A percentile compares a stretch with the other conserved stretches of the same genome.
Conservation (phyloP, 2,113 vertebrate species). For the Sphyrna mokarran region DNA sequence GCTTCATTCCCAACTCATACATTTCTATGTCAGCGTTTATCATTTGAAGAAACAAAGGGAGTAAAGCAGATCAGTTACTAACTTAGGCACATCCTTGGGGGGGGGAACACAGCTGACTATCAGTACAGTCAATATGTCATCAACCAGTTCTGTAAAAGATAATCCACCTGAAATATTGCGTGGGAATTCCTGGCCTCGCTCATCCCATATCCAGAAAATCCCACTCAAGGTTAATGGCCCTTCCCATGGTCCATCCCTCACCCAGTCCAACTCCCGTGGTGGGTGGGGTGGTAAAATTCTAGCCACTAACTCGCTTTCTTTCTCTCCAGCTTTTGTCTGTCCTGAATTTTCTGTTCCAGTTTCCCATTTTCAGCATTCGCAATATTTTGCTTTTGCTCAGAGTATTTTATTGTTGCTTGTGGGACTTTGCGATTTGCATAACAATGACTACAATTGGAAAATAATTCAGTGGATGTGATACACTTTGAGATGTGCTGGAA, state of each 20-base stretch:
- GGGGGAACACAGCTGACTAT: background rate
- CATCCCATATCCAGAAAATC: no score
- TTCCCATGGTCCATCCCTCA: no score
- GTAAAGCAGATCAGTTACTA: background rate
- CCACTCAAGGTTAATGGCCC: no score
- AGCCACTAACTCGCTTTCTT: background rate
- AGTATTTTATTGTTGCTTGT: background rate
- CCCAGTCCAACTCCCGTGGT: no score
- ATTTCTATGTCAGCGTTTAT: background rate
- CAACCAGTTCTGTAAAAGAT: no score
- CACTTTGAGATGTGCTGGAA: no score
- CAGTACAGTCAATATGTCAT: background rate
- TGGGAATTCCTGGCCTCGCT: no score
- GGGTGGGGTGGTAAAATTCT: no score
- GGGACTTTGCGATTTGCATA: background rate
- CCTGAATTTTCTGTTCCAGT: background rate
- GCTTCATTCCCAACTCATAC: no score
- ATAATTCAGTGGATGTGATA: background rate
- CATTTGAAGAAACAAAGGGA: background rate
- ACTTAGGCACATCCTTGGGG: background rate
- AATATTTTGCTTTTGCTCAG: no score
- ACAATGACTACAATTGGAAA: background rate
- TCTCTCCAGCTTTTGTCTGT: background rate
- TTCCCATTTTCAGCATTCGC: no score
- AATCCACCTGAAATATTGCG: no score